Base-by-base conservation (phyloP, 2,797 vertebrate genomes). In the Lagocephalus sceleratus region DNA sequence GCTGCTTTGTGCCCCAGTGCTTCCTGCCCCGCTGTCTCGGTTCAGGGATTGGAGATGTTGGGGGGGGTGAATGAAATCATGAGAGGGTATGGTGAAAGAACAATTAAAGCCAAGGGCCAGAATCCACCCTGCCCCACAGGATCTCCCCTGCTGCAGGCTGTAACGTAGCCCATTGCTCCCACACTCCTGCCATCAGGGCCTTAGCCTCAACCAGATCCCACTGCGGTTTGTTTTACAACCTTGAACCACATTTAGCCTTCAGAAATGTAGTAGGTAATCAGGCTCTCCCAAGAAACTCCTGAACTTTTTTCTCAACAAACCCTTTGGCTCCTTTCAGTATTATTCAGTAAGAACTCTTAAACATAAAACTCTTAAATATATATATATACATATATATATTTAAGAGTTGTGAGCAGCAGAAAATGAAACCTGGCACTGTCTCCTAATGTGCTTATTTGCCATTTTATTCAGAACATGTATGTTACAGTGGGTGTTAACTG, bases 141-240 rank as follows among this genome's bases (percentile, higher is more conserved):
- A 78, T 81, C 67, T 60, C 60, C 53, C 68, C 67, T 6, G 61
- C 58, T 63, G 63, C 55, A 75, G 42, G 58, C 57, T 67, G 60
- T 32, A 72, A 54, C 63, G 29, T 69, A 75, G 51, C 70, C 74
- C 58, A 57, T 57, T 50, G 70, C 80, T 83, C 81, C 76, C 78
- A 78, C 76, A 80, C 63, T 74, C 62, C 56, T 70, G 68, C 57
- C 61, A 66, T 52, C 29, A 29, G 63, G 68, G 71, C 60, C 58
- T 32, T 57, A 76, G 58, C 71, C 71, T 74, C 68, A 70, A 80
- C 78, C 84, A 88, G 82, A 84, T 73, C 79, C 78, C 69, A 44
- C 61, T 79, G 84, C 60, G 85, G 84, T 87, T 88, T 81, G 58
- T 86, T 90, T 90, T 85, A 88, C 84, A 88, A 83, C 86, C 85